phyloP scores from a whole-genome alignment of 2,113 vertebrate genomes.

The Dromiciops gliroides region DNA sequence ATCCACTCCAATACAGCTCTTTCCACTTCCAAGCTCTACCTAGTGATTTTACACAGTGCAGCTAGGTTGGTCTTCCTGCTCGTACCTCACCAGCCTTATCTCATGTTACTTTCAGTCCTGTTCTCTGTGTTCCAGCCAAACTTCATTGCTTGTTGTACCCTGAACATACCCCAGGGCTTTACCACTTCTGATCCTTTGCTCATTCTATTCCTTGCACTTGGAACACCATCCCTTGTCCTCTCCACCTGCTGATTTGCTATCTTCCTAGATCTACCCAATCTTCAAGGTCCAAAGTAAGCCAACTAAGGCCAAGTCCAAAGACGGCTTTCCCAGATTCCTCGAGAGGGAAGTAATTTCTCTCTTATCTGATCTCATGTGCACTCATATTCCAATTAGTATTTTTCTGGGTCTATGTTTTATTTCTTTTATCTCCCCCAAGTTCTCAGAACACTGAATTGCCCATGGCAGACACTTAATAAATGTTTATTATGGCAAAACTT shows the following conservation, averaged over 20 bases:
- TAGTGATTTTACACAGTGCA: neutral
- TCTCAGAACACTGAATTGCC: neutral
- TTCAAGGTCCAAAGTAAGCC: neutral
- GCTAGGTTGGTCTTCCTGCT: neutral
- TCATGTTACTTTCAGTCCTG: neutral
- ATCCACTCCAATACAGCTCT: neutral
- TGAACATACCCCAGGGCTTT: neutral
- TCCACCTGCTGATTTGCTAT: neutral
- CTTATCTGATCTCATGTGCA: neutral
- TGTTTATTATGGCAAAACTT: neutral
- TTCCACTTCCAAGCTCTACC: neutral
- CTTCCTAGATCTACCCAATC: neutral
- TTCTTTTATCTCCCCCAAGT: neutral
- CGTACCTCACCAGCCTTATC: neutral
- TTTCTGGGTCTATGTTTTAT: neutral
- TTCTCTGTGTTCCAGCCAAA: neutral
- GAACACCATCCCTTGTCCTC: neutral
- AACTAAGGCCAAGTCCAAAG: neutral
- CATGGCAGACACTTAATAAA: neutral
- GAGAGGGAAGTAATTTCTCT: neutral
- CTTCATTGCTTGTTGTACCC: neutral
- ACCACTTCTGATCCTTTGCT: neutral
- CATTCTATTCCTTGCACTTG: neutral
- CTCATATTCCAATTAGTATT: neutral
- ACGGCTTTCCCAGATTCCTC: neutral